These are phyloP conservation scores for Vidua chalybeata DNA, from an alignment of 2,113 vertebrate species.

Conservation along the genomic window DNA sequence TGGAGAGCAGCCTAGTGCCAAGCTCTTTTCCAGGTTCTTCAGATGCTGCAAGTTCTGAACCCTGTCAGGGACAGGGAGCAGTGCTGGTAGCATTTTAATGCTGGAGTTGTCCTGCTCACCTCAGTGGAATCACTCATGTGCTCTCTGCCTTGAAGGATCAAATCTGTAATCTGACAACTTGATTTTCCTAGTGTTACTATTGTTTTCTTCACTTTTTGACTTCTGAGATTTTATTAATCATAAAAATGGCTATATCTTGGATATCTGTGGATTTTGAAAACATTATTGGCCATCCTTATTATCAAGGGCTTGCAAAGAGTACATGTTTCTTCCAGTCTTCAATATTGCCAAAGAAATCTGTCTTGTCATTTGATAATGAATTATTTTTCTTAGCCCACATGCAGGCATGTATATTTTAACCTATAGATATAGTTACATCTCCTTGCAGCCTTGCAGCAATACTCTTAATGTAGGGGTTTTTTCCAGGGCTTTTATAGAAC, in stretches of 20 bases:
- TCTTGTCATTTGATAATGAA: background rate
- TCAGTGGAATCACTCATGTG: background rate
- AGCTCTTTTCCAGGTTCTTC: background rate
- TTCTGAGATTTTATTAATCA: background rate
- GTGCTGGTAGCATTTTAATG: background rate
- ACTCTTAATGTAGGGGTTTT: background rate
- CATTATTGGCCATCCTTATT: background rate
- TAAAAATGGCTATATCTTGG: background rate
- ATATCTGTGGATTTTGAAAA: background rate
- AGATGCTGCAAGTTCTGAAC: background rate
- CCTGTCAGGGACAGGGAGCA: background rate
- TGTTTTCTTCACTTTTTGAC: background rate
- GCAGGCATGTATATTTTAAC: background rate
- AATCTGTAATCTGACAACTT: background rate
- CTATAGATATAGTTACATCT: background rate
- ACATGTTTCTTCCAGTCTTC: background rate
- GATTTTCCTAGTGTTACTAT: background rate
- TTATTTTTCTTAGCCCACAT: background rate
- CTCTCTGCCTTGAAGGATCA: background rate
- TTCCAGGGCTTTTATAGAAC: background rate
- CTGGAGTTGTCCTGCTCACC: background rate
- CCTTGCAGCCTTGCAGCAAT: background rate
- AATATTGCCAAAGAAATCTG: background rate
- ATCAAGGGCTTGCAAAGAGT: background rate
- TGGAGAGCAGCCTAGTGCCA: background rate